phyloP scores from a whole-genome alignment of 1,140 invertebrate species.

The Saccostrea echinata region DNA sequence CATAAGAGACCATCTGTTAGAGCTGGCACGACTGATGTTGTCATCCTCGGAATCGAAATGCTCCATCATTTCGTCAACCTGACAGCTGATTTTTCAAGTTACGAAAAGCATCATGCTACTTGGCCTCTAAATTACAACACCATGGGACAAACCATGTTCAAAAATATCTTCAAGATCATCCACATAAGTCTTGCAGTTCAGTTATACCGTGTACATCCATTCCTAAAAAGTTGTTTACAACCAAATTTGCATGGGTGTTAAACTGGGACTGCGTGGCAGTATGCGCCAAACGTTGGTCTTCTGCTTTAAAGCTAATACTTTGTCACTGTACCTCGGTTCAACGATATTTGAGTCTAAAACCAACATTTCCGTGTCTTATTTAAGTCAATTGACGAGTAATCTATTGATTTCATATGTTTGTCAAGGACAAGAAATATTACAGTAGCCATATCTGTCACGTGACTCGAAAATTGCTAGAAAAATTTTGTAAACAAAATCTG shows the following conservation, averaged over 20 bases:
- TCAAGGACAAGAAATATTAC: slow-evolving; percentile 19
- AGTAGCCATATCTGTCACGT: slow-evolving; percentile 38
- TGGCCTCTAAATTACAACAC: background rate
- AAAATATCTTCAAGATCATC: background rate
- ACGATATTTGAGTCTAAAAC: background rate
- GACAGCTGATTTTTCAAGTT: background rate
- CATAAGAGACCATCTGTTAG: slow-evolving; percentile 5
- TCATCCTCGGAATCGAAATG: slow-evolving; percentile 10
- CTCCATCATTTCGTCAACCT: background rate
- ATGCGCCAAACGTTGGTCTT: background rate
- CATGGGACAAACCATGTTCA: background rate
- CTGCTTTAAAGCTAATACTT: background rate
- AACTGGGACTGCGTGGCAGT: slow-evolving; percentile 23
- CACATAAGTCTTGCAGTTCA: background rate
- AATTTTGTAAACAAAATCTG: slow-evolving; percentile 30
- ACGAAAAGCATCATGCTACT: background rate
- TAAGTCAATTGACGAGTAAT: background rate
- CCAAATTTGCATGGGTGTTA: slow-evolving; percentile 3
- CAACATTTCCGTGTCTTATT: background rate
- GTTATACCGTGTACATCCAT: background rate
- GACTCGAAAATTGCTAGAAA: slow-evolving; percentile 10
- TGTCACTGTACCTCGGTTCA: background rate
- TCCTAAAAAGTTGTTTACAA: slow-evolving; percentile 2
- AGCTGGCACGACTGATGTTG: slow-evolving; percentile 29
- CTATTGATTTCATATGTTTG: slow-evolving; percentile 17